Conservation (phyloP, 2,113 vertebrate species). For the Oncorhynchus tshawytscha region DNA sequence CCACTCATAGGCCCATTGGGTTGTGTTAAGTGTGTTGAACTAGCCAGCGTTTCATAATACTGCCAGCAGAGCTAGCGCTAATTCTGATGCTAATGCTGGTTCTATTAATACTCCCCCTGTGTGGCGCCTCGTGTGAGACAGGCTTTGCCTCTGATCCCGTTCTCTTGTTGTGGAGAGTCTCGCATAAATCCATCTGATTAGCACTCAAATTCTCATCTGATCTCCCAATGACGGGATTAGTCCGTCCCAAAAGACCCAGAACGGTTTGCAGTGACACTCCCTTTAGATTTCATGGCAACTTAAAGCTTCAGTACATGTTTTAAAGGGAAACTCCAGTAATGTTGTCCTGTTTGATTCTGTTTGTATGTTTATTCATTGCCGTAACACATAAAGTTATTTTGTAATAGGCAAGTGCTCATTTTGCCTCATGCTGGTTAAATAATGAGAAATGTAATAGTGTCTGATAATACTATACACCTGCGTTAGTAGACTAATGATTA, state of each 20-base stretch:
- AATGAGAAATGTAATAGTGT: not conserved
- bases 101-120: conserved; percentile 11
- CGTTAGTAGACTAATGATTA: not conserved
- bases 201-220: conserved; percentile 1
- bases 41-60: not conserved
- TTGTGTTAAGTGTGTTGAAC: not conserved
- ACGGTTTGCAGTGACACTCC: not conserved
- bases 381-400: not conserved
- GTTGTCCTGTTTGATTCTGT: too few species aligned
- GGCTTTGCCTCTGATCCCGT: conserved; percentile 19
- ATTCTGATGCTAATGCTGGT: conserved; percentile 23
- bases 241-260: not conserved
- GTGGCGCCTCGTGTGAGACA: conserved; percentile 4
- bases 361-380: too few species aligned
- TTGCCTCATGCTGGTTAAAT: not conserved
- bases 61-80: not conserved
- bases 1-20: not conserved
- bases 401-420: not conserved
- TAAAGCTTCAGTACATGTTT: not conserved
- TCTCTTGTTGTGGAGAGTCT: conserved; percentile 24
- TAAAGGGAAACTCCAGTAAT: not conserved
- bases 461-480: not conserved
- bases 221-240: conserved; percentile 2
- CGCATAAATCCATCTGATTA: conserved; percentile 31
- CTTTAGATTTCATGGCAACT: not conserved